Conservation (phyloP, 2,888 invertebrate genomes). For the Agrochola macilenta region DNA sequence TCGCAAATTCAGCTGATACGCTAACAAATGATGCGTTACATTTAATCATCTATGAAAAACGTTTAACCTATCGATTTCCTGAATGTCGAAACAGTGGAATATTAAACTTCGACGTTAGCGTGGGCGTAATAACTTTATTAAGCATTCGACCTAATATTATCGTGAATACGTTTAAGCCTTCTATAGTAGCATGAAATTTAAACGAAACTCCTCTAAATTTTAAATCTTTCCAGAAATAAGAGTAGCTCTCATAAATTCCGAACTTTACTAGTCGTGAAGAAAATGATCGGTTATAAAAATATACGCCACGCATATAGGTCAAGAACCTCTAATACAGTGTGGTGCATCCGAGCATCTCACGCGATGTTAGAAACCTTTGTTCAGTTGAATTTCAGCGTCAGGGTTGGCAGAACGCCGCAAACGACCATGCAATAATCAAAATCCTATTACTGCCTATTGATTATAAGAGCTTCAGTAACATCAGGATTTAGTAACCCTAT, state of each 20-base stretch:
- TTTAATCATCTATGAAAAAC: slow-evolving; percentile 70
- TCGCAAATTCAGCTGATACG: slow-evolving; percentile 52
- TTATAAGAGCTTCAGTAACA: slow-evolving; percentile 34
- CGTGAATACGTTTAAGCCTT: slow-evolving; percentile 18
- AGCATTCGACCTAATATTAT: slow-evolving; percentile 26
- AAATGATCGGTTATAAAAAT: slow-evolving; percentile 73
- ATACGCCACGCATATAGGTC: slow-evolving; percentile 79
- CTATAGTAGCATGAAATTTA: slow-evolving; percentile 9
- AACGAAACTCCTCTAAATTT: slow-evolving; percentile 12
- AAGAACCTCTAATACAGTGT: slow-evolving; percentile 78
- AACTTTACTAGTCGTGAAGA: slow-evolving; percentile 48
- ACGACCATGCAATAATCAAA: slow-evolving; percentile 2
- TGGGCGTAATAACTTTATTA: slow-evolving; percentile 39
- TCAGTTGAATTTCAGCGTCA: slow-evolving; percentile 49
- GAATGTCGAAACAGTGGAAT: slow-evolving; percentile 52
- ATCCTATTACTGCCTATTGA: slow-evolving; percentile 5
- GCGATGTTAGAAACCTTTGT: slow-evolving; percentile 71
- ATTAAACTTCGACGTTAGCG: slow-evolving; percentile 10
- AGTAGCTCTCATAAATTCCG: slow-evolving; percentile 30
- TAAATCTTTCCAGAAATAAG: slow-evolving; percentile 8
- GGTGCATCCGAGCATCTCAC: slow-evolving; percentile 74
- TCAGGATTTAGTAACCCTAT: slow-evolving; percentile 46
- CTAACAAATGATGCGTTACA: slow-evolving; percentile 71
- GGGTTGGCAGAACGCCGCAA: slow-evolving; percentile 45
- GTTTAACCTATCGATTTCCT: slow-evolving; percentile 70